A percentile compares a stretch with the other conserved stretches of the same genome.
Conservation (phyloP, 2,113 vertebrate genomes). For the Festucalex cinctus region DNA sequence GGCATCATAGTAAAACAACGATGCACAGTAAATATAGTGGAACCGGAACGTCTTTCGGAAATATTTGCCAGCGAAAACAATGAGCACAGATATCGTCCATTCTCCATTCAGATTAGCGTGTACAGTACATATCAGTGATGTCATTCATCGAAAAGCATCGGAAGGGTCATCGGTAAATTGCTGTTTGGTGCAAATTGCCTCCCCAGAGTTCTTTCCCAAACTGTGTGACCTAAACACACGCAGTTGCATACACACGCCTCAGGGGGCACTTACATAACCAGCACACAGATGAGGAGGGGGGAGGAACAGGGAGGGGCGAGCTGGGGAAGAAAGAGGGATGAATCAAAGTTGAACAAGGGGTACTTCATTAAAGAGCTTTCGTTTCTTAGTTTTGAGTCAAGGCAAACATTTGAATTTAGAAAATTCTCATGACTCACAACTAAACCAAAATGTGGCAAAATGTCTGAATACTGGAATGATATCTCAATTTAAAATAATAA, state of each 20-base stretch:
- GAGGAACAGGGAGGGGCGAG: conserved; percentile 8
- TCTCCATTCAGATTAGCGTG: too few species aligned
- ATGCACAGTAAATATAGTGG: too few species aligned
- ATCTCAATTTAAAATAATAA: too few species aligned
- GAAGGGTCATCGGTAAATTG: conserved; percentile 14
- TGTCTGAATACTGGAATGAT: neutral
- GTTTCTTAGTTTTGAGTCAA: neutral
- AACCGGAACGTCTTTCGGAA: too few species aligned
- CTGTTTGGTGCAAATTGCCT: conserved; percentile 13
- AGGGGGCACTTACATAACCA: conserved; percentile 47
- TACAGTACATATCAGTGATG: neutral
- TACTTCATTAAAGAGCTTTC: neutral
- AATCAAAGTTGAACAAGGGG: conserved; percentile 11
- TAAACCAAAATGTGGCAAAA: neutral
- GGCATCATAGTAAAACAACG: neutral
- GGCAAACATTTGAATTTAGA: neutral
- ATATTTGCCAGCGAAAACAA: too few species aligned
- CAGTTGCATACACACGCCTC: conserved; percentile 19
- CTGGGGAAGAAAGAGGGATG: conserved; percentile 3
- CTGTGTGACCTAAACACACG: neutral
- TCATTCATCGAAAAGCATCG: conserved; percentile 17
- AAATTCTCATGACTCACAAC: too few species aligned
- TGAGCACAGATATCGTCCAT: too few species aligned
- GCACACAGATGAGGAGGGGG: conserved; percentile 14
- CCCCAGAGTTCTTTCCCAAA: conserved; percentile 27